phyloP scores from a whole-genome alignment of 2,888 invertebrate species.

The Monopis laevigella region DNA sequence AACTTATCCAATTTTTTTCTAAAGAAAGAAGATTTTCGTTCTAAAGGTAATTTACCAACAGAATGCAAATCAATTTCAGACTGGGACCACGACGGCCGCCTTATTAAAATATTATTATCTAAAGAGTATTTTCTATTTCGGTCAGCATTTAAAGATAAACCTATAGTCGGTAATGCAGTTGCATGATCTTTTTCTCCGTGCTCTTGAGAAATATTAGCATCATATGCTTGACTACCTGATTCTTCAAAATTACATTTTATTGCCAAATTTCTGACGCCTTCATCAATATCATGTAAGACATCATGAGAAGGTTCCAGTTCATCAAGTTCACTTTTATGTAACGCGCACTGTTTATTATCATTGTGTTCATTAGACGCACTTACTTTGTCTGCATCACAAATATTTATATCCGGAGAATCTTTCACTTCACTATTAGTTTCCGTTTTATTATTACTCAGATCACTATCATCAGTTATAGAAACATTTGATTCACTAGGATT shows the following conservation, averaged over 20 bases:
- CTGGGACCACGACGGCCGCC: conserved; percentile 43
- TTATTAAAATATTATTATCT: conserved; percentile 43
- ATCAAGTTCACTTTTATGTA: too few relatives aligned
- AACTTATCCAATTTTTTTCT: conserved; percentile 56
- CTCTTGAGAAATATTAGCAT: too few relatives aligned
- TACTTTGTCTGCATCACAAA: too few relatives aligned
- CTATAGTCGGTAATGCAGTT: conserved; percentile 8
- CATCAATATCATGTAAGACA: too few relatives aligned
- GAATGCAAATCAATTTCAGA: conserved; percentile 52
- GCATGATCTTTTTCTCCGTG: background rate
- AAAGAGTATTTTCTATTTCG: conserved; percentile 48
- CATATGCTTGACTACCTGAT: too few relatives aligned
- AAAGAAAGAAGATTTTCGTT: conserved; percentile 56
- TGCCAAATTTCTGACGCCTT: too few relatives aligned
- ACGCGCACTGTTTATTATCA: too few relatives aligned
- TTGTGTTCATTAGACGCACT: too few relatives aligned
- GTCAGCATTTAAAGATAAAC: background rate
- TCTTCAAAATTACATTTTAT: too few relatives aligned
- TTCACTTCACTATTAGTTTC: conserved; percentile 14
- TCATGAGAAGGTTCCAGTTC: too few relatives aligned
- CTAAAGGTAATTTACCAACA: conserved; percentile 49
- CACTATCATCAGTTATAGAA: background rate
- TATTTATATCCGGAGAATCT: background rate
- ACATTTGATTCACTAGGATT: background rate
- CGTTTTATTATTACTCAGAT: too few relatives aligned